These are phyloP conservation scores for Dipodomys merriami DNA, from an alignment of 2,113 vertebrate genomes.

Conservation along the genomic window DNA sequence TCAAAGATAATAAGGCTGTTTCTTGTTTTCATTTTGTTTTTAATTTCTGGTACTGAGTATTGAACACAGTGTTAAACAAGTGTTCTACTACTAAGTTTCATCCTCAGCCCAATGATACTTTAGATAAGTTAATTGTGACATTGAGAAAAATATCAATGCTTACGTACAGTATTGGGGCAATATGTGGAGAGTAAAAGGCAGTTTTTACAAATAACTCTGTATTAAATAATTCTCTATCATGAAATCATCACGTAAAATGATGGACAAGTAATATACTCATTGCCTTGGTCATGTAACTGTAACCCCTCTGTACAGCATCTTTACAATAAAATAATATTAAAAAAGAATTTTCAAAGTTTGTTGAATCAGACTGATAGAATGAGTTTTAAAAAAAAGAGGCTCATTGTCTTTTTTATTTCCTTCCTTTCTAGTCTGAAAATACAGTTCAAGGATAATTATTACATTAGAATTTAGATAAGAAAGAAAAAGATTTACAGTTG, in stretches of 20 bases:
- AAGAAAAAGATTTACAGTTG: not conserved
- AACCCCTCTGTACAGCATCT: too few relatives aligned
- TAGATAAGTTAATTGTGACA: not conserved
- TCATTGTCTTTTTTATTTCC: not conserved
- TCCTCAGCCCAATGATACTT: not conserved
- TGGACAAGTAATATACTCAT: too few relatives aligned
- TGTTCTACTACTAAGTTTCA: not conserved
- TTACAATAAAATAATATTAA: too few relatives aligned
- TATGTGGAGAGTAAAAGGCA: not conserved
- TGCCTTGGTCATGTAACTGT: too few relatives aligned
- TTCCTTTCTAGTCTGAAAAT: not conserved
- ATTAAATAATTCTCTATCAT: not conserved
- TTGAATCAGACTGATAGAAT: not conserved
- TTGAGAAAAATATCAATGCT: not conserved
- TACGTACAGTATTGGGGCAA: not conserved
- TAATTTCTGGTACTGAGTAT: not conserved
- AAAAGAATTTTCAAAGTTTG: not conserved
- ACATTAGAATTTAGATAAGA: not conserved
- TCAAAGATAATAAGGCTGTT: not conserved
- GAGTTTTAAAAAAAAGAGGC: not conserved
- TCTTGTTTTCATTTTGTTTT: not conserved
- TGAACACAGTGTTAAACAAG: not conserved
- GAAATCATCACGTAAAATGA: slow-evolving; percentile 15
- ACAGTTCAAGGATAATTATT: not conserved
- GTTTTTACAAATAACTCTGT: slow-evolving; percentile 34